Evolutionary conservation across 1,140 invertebrate species (phyloP).

Genomic region (Choristoneura fumiferana): DNA sequence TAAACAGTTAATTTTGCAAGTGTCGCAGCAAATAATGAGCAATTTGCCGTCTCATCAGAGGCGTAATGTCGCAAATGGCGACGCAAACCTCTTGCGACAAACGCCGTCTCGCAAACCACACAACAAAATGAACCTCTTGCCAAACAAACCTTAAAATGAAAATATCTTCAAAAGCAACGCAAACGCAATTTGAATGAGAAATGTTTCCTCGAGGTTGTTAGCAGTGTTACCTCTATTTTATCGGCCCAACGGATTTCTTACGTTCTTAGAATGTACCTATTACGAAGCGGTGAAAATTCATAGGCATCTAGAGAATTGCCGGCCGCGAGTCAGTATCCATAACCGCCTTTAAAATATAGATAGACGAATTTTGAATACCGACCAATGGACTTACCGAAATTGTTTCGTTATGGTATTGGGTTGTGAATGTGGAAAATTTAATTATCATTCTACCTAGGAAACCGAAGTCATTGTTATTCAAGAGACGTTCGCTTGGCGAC

Average conservation of each 20-base stretch:
- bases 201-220: not conserved
- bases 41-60: conserved; percentile 55
- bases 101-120: conserved; percentile 45
- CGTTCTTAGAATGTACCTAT: conserved; percentile 24
- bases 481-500: conserved; percentile 55
- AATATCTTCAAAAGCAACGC: not conserved
- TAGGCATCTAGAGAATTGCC: conserved; percentile 39
- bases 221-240: conserved; percentile 13
- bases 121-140: not conserved
- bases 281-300: conserved; percentile 44
- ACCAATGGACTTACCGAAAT: conserved; percentile 45
- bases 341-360: conserved; percentile 3
- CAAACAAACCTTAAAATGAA: not conserved
- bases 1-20: conserved; percentile 32
- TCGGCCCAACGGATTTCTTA: conserved; percentile 32
- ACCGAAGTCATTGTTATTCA: conserved; percentile 66
- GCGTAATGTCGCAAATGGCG: conserved; percentile 47
- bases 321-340: conserved; percentile 16
- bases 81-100: conserved; percentile 41
- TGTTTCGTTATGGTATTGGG: conserved; percentile 46
- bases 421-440: conserved; percentile 69
- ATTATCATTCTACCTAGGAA: conserved; percentile 58
- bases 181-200: conserved; percentile 1
- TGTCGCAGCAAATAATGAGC: conserved; percentile 48
- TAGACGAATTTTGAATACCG: not conserved